Percentiles rank a stretch among this genome's conserved stretches.
Conservation (phyloP, 1,140 invertebrate species). For the Aphaenogaster floridana region DNA sequence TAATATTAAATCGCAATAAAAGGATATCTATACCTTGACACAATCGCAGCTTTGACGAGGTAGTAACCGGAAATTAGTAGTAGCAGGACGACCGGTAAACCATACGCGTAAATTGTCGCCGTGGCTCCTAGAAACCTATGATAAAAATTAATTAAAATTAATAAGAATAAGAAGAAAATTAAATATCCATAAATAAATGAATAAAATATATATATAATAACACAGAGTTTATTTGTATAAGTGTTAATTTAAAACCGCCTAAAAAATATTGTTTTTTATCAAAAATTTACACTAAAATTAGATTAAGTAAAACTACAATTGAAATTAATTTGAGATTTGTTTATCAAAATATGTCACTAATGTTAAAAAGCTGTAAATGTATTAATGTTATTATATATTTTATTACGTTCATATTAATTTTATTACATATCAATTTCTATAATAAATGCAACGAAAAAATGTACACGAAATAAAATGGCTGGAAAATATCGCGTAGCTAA, state of each 20-base stretch:
- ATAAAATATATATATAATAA: background rate
- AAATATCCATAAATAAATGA: background rate
- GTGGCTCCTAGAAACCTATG: conserved; percentile 85
- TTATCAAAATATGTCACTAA: background rate
- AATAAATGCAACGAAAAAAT: background rate
- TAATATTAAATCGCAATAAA: background rate
- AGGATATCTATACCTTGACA: conserved; percentile 81
- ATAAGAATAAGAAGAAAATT: background rate
- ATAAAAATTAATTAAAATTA: conserved; percentile 16
- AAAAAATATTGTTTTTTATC: background rate
- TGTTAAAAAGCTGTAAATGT: too few species aligned
- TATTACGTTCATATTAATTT: background rate
- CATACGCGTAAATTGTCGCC: conserved; percentile 85
- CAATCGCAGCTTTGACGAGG: conserved; percentile 85
- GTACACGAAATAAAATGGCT: background rate
- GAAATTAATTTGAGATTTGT: background rate
- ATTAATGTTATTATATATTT: too few species aligned
- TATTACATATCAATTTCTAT: background rate
- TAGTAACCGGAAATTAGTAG: conserved; percentile 83
- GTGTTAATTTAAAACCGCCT: background rate
- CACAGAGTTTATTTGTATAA: background rate
- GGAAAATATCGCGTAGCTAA: background rate
- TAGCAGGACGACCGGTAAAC: conserved; percentile 83
- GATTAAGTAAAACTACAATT: background rate
- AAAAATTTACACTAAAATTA: background rate